Evolutionary conservation across 2,888 invertebrate genomes (phyloP).

Genomic region (Tipula unca): DNA sequence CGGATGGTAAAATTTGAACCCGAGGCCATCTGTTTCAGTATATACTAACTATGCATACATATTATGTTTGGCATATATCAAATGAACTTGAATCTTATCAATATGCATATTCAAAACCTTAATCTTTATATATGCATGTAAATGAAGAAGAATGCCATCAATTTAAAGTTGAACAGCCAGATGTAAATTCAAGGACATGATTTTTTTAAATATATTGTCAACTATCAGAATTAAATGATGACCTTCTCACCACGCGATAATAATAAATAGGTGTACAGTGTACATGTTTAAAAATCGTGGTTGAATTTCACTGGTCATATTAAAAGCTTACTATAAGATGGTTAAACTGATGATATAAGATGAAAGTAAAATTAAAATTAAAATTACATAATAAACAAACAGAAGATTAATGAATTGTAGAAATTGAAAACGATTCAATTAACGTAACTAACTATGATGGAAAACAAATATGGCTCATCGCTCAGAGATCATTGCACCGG

Average conservation of each 20-base stretch:
- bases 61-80: too few relatives aligned
- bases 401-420: not conserved
- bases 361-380: not conserved
- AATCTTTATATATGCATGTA: not conserved
- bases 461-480: not conserved
- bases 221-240: not conserved
- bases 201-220: not conserved
- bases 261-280: not conserved
- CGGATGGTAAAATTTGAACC: too few relatives aligned
- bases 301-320: not conserved
- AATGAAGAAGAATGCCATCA: not conserved
- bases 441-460: not conserved
- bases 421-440: not conserved
- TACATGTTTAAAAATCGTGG: not conserved
- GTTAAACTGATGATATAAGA: not conserved
- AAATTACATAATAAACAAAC: not conserved
- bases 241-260: not conserved
- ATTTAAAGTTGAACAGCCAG: not conserved
- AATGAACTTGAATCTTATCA: not conserved
- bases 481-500: not conserved
- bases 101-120: not conserved
- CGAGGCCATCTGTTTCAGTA: too few relatives aligned
- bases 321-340: not conserved
- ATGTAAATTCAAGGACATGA: not conserved
- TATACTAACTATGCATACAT: too few relatives aligned